Conservation (phyloP, 2,113 vertebrate genomes). For the Prunella himalayana region DNA sequence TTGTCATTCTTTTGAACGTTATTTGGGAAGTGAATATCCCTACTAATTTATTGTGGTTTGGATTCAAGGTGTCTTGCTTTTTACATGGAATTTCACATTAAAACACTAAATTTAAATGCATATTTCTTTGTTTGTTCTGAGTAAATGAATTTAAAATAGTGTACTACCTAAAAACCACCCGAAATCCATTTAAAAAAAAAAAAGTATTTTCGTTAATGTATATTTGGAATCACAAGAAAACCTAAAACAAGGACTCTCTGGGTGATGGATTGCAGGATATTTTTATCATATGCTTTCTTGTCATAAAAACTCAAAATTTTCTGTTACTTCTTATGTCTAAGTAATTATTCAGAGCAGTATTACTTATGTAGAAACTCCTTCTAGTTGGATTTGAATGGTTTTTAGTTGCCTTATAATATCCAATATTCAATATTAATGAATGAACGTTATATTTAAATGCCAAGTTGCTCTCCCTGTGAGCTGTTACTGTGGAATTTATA, state of each 20-base stretch:
- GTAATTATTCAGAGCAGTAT: background rate
- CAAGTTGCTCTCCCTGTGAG: background rate
- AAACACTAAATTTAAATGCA: background rate
- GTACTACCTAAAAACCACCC: fast-evolving
- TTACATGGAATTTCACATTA: background rate
- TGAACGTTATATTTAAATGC: background rate
- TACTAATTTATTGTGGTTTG: background rate
- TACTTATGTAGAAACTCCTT: background rate
- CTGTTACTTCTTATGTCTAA: background rate
- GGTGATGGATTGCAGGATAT: background rate
- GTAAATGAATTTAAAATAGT: background rate
- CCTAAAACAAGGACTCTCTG: background rate
- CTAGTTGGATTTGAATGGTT: background rate
- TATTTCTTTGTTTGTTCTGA: background rate
- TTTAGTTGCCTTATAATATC: background rate
- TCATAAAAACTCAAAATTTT: background rate
- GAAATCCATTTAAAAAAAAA: background rate
- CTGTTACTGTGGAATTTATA: background rate
- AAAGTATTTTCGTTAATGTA: background rate
- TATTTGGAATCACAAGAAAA: background rate
- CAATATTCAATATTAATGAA: background rate
- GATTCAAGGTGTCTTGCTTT: background rate
- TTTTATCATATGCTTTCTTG: background rate
- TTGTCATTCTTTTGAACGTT: background rate
- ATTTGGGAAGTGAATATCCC: background rate